These are phyloP conservation scores for Asobara japonica DNA, from an alignment of 1,140 invertebrate genomes.

Conservation along the genomic window DNA sequence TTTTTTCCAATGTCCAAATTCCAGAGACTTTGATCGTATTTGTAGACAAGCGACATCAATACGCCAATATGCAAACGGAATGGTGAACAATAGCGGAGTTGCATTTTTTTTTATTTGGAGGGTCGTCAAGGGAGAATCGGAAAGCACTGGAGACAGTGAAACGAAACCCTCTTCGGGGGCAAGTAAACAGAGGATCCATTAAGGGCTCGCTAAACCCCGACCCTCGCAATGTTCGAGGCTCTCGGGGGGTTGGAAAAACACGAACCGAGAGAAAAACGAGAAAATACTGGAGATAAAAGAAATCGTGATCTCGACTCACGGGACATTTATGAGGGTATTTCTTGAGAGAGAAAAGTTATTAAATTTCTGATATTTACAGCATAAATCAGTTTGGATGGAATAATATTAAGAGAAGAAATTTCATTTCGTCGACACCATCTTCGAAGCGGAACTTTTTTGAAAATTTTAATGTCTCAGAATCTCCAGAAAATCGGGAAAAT, in stretches of 20 bases:
- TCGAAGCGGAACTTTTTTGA: no score
- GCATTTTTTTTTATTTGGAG: background rate
- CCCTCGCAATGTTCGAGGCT: constrained; percentile 34
- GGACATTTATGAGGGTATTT: no score
- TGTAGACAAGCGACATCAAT: constrained; percentile 4
- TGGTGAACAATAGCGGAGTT: constrained; percentile 4
- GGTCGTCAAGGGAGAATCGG: background rate
- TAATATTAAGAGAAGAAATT: no score
- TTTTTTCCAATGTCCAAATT: background rate
- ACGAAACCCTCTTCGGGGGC: constrained; percentile 3
- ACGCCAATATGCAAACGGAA: constrained; percentile 6
- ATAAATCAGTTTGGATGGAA: no score
- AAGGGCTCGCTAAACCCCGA: constrained; percentile 32
- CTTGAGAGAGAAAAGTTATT: no score
- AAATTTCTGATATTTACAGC: no score
- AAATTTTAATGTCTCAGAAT: no score
- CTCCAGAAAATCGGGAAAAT: no score
- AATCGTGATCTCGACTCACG: background rate
- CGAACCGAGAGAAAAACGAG: background rate
- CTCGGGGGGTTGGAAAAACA: constrained; percentile 1
- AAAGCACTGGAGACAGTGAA: background rate
- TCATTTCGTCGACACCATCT: no score
- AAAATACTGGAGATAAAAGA: background rate
- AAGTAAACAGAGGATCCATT: constrained; percentile 42
- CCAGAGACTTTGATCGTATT: background rate